These are phyloP conservation scores for Timema podura DNA, from an alignment of 2,888 invertebrate genomes.

Conservation along the genomic window DNA sequence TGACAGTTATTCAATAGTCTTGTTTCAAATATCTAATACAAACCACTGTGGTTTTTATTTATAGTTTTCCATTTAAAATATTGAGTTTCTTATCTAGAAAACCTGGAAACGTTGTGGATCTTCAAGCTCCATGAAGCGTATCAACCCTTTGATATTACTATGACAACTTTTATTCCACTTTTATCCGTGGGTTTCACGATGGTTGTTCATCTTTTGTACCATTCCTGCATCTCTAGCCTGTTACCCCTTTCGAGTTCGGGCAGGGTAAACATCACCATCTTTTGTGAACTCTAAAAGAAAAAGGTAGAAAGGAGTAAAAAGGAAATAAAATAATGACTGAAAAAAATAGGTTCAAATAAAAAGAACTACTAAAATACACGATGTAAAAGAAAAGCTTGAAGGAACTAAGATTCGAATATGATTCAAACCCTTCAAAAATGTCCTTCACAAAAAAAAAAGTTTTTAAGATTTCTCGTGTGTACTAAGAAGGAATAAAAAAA, in stretches of 20 bases:
- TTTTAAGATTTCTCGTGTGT: slow-evolving; percentile 10
- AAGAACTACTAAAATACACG: slow-evolving; percentile 11
- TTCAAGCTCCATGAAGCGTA: too few relatives aligned
- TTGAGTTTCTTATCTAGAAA: too few relatives aligned
- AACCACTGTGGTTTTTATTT: too few relatives aligned
- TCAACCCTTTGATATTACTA: too few relatives aligned
- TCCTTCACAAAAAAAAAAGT: neutral
- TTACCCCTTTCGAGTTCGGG: neutral
- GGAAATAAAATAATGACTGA: slow-evolving; percentile 8
- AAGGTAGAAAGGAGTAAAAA: neutral
- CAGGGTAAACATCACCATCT: neutral
- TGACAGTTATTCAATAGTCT: too few relatives aligned
- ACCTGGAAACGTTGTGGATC: too few relatives aligned
- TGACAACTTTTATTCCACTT: too few relatives aligned
- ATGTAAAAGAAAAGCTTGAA: slow-evolving; percentile 12
- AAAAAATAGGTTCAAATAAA: neutral
- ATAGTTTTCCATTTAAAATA: too few relatives aligned
- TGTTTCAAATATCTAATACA: too few relatives aligned
- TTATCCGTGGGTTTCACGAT: too few relatives aligned
- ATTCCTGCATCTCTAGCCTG: neutral
- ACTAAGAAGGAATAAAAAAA: neutral
- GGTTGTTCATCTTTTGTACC: too few relatives aligned
- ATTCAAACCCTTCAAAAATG: slow-evolving; percentile 4
- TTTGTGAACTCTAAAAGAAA: too few relatives aligned
- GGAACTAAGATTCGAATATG: slow-evolving; percentile 13